Evolutionary conservation across 2,797 vertebrate species (phyloP).

Genomic region (Cheirogaleus major): DNA sequence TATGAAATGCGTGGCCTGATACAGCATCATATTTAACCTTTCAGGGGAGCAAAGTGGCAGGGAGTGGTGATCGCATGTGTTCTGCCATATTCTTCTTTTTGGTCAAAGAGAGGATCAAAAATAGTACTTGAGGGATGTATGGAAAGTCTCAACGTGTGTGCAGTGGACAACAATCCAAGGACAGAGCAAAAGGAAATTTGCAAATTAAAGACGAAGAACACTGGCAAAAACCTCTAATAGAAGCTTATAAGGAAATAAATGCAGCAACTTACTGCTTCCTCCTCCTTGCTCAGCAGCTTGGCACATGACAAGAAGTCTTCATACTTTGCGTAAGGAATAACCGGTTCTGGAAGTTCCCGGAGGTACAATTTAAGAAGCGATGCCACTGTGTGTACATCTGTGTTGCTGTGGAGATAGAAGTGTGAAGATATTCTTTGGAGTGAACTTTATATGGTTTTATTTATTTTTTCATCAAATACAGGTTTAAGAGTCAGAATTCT

Average conservation of each 20-base stretch:
- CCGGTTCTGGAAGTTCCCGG: conserved; percentile 96
- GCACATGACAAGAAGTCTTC: conserved; percentile 95
- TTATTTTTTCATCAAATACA: background rate
- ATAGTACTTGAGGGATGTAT: background rate
- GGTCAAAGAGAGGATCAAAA: background rate
- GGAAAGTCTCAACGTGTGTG: background rate
- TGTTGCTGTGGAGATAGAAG: conserved; percentile 89
- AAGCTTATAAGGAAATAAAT: background rate
- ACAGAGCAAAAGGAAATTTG: background rate
- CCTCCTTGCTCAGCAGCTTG: conserved; percentile 94
- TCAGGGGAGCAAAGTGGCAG: background rate
- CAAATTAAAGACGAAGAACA: background rate
- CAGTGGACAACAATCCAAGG: background rate
- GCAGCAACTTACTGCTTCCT: conserved; percentile 90
- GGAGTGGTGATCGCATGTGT: background rate
- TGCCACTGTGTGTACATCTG: conserved; percentile 97
- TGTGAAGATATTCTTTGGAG: background rate
- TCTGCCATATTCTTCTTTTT: background rate
- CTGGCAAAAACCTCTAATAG: background rate
- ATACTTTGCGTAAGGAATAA: conserved; percentile 95
- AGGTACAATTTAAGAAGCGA: conserved; percentile 98
- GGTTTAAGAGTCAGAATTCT: background rate
- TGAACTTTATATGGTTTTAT: background rate
- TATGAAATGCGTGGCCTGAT: background rate
- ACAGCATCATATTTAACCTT: no score